Evolutionary conservation across 2,888 invertebrate genomes (phyloP).

Genomic region (Galerucella nymphaeae): DNA sequence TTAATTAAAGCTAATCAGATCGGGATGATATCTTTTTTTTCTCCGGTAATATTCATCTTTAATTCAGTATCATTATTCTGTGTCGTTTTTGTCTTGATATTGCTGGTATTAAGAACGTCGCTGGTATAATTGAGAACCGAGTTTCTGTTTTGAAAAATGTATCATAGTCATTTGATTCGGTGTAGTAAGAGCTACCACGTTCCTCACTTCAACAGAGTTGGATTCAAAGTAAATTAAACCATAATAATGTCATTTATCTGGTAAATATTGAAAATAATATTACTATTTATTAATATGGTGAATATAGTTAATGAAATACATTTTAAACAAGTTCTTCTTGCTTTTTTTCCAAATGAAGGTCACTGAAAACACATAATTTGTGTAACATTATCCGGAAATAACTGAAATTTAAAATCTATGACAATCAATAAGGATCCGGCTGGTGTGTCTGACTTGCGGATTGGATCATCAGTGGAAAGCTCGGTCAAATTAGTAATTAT

Average conservation of each 20-base stretch:
- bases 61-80: slow-evolving; percentile 54
- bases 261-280: no score
- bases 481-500: slow-evolving; percentile 67
- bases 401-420: slow-evolving; percentile 52
- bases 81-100: slow-evolving; percentile 50
- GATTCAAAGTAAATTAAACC: slow-evolving; percentile 3
- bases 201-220: slow-evolving; percentile 20
- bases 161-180: slow-evolving; percentile 39
- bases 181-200: slow-evolving; percentile 43
- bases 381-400: slow-evolving; percentile 45
- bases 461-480: slow-evolving; percentile 61
- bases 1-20: slow-evolving; percentile 58
- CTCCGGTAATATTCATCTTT: slow-evolving; percentile 51
- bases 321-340: background rate
- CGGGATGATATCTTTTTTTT: slow-evolving; percentile 53
- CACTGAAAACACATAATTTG: background rate
- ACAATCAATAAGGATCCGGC: slow-evolving; percentile 55
- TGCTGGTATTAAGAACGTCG: slow-evolving; percentile 47
- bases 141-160: slow-evolving; percentile 47
- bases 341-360: background rate
- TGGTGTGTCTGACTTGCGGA: slow-evolving; percentile 52
- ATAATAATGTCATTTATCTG: slow-evolving; percentile 11
- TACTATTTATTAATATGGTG: no score
- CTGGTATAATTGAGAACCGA: slow-evolving; percentile 50
- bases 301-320: no score